Base-by-base conservation (phyloP, 2,888 invertebrate species). In the Troilus luridus region DNA sequence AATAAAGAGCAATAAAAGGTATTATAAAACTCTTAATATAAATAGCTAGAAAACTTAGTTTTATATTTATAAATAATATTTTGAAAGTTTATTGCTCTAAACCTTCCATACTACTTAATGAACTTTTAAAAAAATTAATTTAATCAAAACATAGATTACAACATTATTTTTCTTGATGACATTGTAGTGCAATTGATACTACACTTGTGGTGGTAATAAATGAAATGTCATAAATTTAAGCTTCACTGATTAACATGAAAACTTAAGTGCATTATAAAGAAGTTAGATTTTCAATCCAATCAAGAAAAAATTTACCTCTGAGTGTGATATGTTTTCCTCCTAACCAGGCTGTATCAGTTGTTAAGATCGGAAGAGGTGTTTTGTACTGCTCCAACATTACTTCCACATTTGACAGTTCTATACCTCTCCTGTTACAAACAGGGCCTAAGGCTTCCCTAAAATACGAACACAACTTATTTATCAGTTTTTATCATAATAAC, bases 271-370 rank as follows among this genome's bases (percentile, higher is more conserved):
- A 21, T 9, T 59, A 64, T 10, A 64, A 64, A 11, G 11, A 64
- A n/a, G 64, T 11, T 24, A 54, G 12, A 56, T 54, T 54, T 77
- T 59, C 7, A 19, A 77, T 9, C 0, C 54, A 81, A 81, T n/a
- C 7, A 17, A 27, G 92, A 89, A n/a, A n/a, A n/a, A n/a, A 92
- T 93, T 95, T 94, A 96, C 96, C 95, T 95, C 95, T 95, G 93
- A 96, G 95, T 93, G 95, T 94, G 91, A 97, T 95, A 93, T 96
- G 96, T 93, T 95, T 96, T 9, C 96, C 96, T 72, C 96, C 96
- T 24, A 97, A 95, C 93, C 95, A 95, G 88, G 95, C 95, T 24
- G 96, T 96, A 93, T 96, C 96, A 92, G 95, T 95, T 59, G 95
- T 94, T 92, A 95, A 94, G 93, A 96, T 94, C 58, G 96, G 95